Evolutionary conservation across 2,113 vertebrate species (phyloP).

Genomic region (Ondatra zibethicus): DNA sequence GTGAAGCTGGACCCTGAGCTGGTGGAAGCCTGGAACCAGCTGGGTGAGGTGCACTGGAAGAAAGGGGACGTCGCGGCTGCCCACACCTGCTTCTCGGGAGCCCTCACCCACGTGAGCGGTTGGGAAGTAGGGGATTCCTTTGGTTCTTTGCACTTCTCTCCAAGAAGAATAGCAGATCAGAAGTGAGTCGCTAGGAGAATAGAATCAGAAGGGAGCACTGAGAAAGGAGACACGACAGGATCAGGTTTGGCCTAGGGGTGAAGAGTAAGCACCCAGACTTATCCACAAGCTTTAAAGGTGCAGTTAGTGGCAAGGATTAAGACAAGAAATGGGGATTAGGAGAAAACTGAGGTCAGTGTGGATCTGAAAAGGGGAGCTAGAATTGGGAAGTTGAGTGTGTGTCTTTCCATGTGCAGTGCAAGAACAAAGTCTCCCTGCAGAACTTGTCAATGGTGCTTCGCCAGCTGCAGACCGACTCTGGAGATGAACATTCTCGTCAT

Average conservation of each 20-base stretch:
- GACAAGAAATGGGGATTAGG: slow-evolving; percentile 8
- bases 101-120: slow-evolving; percentile 89
- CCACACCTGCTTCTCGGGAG: slow-evolving; percentile 94
- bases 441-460: slow-evolving; percentile 95
- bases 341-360: neutral
- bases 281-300: neutral
- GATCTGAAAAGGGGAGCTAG: neutral
- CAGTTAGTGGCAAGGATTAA: neutral
- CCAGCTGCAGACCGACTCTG: slow-evolving; percentile 85
- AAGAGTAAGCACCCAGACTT: neutral
- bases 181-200: neutral
- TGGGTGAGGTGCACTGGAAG: slow-evolving; percentile 96
- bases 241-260: neutral
- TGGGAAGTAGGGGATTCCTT: neutral
- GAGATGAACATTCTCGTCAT: slow-evolving; percentile 86
- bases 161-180: neutral
- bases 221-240: neutral
- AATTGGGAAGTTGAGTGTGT: neutral
- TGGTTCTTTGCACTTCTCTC: slow-evolving; percentile 10
- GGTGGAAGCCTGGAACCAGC: slow-evolving; percentile 94
- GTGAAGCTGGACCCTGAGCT: slow-evolving; percentile 93
- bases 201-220: slow-evolving; percentile 9
- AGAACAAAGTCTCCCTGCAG: slow-evolving; percentile 94
- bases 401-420: slow-evolving; percentile 84
- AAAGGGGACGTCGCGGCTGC: slow-evolving; percentile 92